Evolutionary conservation across 2,113 vertebrate genomes (phyloP).

Genomic region (Ictalurus punctatus): DNA sequence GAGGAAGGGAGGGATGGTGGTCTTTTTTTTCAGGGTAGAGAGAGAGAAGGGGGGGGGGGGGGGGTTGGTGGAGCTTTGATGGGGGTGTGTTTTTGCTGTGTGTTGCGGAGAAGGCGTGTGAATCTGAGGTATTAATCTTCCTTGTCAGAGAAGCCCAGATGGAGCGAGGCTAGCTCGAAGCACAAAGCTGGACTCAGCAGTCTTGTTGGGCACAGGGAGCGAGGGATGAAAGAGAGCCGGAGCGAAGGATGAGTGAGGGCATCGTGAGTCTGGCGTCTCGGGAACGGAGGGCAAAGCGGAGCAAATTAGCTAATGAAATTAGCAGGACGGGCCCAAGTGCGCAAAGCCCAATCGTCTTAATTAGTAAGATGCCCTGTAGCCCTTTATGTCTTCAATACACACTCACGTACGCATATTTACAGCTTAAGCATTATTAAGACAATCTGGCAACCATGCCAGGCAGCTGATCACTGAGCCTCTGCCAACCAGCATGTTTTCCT

Average conservation of each 20-base stretch:
- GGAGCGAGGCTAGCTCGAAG: slow-evolving; percentile 90
- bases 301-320: slow-evolving; percentile 81
- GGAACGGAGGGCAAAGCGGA: slow-evolving; percentile 72
- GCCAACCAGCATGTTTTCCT: neutral
- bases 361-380: slow-evolving; percentile 72
- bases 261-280: slow-evolving; percentile 57
- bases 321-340: slow-evolving; percentile 66
- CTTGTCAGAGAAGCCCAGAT: slow-evolving; percentile 97
- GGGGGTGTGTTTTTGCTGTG: slow-evolving; percentile 50
- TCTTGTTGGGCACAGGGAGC: slow-evolving; percentile 77
- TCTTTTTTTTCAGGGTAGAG: neutral
- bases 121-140: slow-evolving; percentile 94
- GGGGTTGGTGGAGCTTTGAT: slow-evolving; percentile 35
- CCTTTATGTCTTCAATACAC: slow-evolving; percentile 30
- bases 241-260: slow-evolving; percentile 77
- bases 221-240: slow-evolving; percentile 69
- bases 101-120: slow-evolving; percentile 58
- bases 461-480: neutral
- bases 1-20: slow-evolving; percentile 57
- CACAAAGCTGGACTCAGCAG: slow-evolving; percentile 96
- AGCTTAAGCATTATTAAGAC: slow-evolving; percentile 13
- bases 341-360: slow-evolving; percentile 77
- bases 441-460: neutral
- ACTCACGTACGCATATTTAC: slow-evolving; percentile 19
- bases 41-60: slow-evolving; percentile 52